These are phyloP conservation scores for Drosophila atripex DNA, from an alignment of 2,888 invertebrate genomes.

Conservation along the genomic window DNA sequence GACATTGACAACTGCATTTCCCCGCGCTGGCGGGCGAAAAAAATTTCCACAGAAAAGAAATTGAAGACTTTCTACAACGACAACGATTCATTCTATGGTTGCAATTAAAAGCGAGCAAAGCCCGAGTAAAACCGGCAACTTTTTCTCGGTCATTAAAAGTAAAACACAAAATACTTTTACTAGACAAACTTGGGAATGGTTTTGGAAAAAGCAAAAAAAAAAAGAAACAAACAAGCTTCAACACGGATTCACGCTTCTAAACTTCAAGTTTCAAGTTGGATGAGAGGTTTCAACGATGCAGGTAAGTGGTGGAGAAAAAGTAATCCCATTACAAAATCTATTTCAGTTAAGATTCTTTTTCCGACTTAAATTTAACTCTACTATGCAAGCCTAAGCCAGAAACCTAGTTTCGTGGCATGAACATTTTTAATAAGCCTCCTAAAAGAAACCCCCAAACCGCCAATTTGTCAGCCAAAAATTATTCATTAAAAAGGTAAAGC, in stretches of 20 bases:
- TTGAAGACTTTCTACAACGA: conserved; percentile 62
- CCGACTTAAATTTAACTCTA: not conserved
- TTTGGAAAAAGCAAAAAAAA: not conserved
- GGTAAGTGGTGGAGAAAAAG: not conserved
- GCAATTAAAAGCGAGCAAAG: conserved; percentile 35
- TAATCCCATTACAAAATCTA: not conserved
- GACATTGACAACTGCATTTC: conserved; percentile 56
- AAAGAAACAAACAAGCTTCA: not conserved
- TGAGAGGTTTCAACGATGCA: not conserved
- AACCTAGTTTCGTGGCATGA: not conserved
- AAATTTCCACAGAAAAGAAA: conserved; percentile 62
- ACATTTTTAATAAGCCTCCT: not conserved
- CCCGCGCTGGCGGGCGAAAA: conserved; percentile 17
- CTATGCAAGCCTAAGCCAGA: not conserved
- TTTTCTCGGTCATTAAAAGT: conserved; percentile 63
- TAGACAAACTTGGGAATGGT: conserved; percentile 11
- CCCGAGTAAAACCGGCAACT: conserved; percentile 32
- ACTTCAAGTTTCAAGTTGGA: conserved; percentile 13
- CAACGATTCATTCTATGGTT: conserved; percentile 41
- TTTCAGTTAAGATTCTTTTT: not conserved
- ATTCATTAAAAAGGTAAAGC: not conserved
- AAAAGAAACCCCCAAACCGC: not conserved
- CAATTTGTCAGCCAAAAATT: conserved; percentile 1
- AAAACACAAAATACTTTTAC: conserved; percentile 67
- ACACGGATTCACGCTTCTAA: conserved; percentile 4